phyloP scores from a whole-genome alignment of 2,888 invertebrate genomes.

The Nemoura dubitans region DNA sequence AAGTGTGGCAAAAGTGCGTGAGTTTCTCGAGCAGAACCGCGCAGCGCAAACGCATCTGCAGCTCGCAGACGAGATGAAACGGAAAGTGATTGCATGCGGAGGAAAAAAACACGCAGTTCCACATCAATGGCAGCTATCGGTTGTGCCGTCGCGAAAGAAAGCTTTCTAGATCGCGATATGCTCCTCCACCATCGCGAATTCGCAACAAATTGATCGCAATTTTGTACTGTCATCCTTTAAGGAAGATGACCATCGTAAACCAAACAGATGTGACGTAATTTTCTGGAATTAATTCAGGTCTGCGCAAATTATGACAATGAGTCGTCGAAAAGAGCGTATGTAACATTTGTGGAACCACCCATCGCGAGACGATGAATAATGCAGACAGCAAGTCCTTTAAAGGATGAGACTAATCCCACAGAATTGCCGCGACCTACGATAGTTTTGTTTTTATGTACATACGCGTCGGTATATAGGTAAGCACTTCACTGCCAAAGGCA shows the following conservation, averaged over 20 bases:
- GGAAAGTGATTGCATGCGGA: not conserved
- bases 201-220: not conserved
- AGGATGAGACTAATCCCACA: not conserved
- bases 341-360: not conserved
- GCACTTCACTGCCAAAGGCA: not conserved
- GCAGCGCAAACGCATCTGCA: not conserved
- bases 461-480: no score
- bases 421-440: not conserved
- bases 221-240: not conserved
- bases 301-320: not conserved
- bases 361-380: constrained; percentile 1
- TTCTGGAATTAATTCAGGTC: not conserved
- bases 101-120: not conserved
- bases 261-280: not conserved
- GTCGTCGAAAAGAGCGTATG: not conserved
- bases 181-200: not conserved
- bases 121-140: not conserved
- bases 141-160: not conserved
- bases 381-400: not conserved
- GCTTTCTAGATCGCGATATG: not conserved
- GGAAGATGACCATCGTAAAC: not conserved
- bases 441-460: no score
- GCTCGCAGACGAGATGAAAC: not conserved
- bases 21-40: not conserved
- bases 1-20: not conserved